These are phyloP conservation scores for Ophion slaviceki DNA, from an alignment of 2,888 invertebrate genomes.

Conservation along the genomic window DNA sequence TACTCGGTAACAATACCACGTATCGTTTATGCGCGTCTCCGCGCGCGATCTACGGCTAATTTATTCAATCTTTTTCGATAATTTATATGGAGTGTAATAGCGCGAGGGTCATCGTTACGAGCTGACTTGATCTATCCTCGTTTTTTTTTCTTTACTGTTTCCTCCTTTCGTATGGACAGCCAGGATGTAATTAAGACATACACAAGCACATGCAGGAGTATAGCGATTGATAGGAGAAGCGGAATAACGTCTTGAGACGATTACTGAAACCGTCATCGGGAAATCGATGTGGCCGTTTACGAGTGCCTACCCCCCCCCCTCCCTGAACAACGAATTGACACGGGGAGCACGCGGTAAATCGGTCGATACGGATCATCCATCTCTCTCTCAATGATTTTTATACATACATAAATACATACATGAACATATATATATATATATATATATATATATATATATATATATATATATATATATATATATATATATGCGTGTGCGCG, in stretches of 20 bases:
- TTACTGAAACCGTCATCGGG: constrained; percentile 17
- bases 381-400: constrained; percentile 9
- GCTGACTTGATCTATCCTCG: constrained; percentile 10
- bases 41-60: background rate
- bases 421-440: too few species aligned
- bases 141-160: constrained; percentile 18
- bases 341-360: background rate
- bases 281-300: constrained; percentile 54
- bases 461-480: background rate
- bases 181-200: constrained; percentile 59
- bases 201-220: background rate
- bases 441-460: too few species aligned
- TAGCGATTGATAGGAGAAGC: constrained; percentile 41
- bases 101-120: constrained; percentile 14
- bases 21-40: background rate
- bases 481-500: background rate
- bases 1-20: background rate
- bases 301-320: background rate
- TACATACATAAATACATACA: too few species aligned
- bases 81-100: background rate
- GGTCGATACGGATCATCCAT: background rate
- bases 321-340: constrained; percentile 9
- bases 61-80: constrained; percentile 39
- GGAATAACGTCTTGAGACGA: constrained; percentile 22
- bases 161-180: constrained; percentile 8